phyloP scores from a whole-genome alignment of 2,113 vertebrate species.

The Phrynocephalus versicolor region DNA sequence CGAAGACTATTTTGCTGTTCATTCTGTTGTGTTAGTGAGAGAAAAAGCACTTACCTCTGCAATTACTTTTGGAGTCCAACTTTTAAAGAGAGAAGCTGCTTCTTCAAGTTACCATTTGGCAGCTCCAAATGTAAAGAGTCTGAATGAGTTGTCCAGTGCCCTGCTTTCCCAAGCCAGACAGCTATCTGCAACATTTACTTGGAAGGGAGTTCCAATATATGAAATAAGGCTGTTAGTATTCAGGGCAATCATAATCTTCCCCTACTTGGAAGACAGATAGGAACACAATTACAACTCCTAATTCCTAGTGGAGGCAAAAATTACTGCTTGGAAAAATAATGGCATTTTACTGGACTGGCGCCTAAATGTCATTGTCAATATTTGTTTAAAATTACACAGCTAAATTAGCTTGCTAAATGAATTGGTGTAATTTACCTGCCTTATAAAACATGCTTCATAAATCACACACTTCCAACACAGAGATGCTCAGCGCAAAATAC shows the following conservation, averaged over 20 bases:
- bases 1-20: too few species aligned
- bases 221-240: not conserved
- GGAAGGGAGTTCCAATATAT: not conserved
- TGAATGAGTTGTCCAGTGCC: not conserved
- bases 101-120: not conserved
- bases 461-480: conserved; percentile 13
- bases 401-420: not conserved
- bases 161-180: not conserved
- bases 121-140: not conserved
- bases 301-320: conserved; percentile 15
- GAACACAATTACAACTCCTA: conserved; percentile 23
- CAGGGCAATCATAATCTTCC: not conserved
- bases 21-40: not conserved
- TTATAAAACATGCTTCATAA: conserved; percentile 22
- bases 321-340: not conserved
- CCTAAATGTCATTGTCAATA: conserved; percentile 22
- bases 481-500: conserved; percentile 20
- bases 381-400: conserved; percentile 42
- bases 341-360: not conserved
- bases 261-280: not conserved
- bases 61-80: not conserved
- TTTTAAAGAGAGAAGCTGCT: not conserved
- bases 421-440: conserved; percentile 27
- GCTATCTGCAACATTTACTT: not conserved
- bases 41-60: not conserved